Evolutionary conservation across 2,797 vertebrate species (phyloP), one percentile per base, ranked within the genome.

Genomic region (Menidia menidia): DNA sequence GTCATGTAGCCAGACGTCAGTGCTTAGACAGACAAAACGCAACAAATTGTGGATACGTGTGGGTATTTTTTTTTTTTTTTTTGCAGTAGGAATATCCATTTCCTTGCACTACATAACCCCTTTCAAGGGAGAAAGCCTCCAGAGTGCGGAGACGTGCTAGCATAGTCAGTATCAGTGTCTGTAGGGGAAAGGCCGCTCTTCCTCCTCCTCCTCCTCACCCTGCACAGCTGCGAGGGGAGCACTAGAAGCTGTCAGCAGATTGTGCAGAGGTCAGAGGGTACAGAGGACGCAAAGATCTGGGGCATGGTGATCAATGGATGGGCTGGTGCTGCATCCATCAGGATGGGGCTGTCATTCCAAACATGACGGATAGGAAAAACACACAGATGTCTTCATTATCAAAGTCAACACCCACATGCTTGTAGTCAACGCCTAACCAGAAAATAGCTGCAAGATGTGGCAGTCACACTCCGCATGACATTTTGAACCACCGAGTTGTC

Each of bases 221-320:
- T 39, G 9, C 64, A 31, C 56, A 72, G 75, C 72, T 64, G 60
- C 19, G 39, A 48, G 14, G 54, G 71, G 73, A 76, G 70, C 62
- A 59, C 80, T 61, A 68, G 71, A 75, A 81, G 78, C 79, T 78
- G 87, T 89, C 87, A 85, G 69, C 30, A 0, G 69, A 83, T 80
- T 68, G 85, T 58, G 10, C 33, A 65, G 69, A 80, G 89, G 90
- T 88, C 85, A 87, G 35, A 78, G 84, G 77, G 71, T 31, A 6
- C 60, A 62, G 63, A 30, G 71, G 78, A 78, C 74, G 80, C 63
- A 70, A 58, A 70, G 75, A 78, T 83, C 42, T 31, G 76, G 65
- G 56, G 25, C 44, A 48, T 1, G 33, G 67, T 47, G 76, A 89
- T 88, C 86, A 78, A 86, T 89, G 51, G 69, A 87, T 82, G 6